Base-by-base conservation (phyloP, 1,140 invertebrate species). In the Drepana arcuata region DNA sequence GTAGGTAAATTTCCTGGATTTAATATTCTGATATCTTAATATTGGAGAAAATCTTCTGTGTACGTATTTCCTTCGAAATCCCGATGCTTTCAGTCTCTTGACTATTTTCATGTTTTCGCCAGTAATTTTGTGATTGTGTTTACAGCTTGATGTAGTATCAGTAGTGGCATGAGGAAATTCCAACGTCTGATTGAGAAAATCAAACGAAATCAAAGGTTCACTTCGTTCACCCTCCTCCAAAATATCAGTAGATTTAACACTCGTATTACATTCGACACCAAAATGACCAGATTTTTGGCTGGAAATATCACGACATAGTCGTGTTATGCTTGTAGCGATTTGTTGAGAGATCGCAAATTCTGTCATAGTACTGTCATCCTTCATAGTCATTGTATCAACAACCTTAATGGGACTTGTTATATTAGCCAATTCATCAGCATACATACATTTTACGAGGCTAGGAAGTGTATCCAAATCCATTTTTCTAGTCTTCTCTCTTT, bases 401-500 rank as follows among this genome's bases (percentile, higher is more conserved):
- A 26, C 46, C 21, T 32, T 27, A 36, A 45, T 47, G 13, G 40
- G 36, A 12, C 29, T 46, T n/a, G 24, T 37, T 7, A 51, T 12
- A 21, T 51, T 46, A 1, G 21, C 35, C 5, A 39, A 31, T 29
- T 56, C 45, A 27, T 48, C 45, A 6, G 33, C 39, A 13, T 51
- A 62, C 10, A 65, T 55, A 16, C 40, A 51, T 33, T 54, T 56
- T 7, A 61, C 29, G 7, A 65, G 31, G 39, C 51, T 56, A 2
- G 55, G 42, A 14, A 60, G 38, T 2, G 35, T 30, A 13, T 53
- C 37, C 13, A 51, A 27, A 7, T 51, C 26, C 12, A n/a, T n/a
- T n/a, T n/a, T n/a, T n/a, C n/a, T n/a, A n/a, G n/a, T n/a, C n/a
- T n/a, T n/a, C n/a, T n/a, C n/a, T n/a, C n/a, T n/a, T n/a, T n/a